Evolutionary conservation across 2,113 vertebrate genomes (phyloP), one percentile per base, ranked within the genome.

Genomic region (Takifugu bimaculatus): DNA sequence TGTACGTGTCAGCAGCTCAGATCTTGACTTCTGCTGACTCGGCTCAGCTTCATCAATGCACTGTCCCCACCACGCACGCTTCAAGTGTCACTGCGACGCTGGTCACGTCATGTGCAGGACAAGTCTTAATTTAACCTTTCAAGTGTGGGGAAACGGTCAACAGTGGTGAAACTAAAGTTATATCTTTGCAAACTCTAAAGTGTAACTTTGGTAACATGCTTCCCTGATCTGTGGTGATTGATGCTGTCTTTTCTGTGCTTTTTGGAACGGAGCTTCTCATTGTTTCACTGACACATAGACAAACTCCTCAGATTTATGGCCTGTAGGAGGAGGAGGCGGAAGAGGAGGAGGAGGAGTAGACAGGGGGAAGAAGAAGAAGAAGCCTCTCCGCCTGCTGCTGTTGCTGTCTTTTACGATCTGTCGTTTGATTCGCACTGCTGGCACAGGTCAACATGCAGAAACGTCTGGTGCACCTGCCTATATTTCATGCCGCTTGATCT

Each of bases 331-430:
- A 50, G 48, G 48, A 50, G 35, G 7, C 7, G 35, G 9, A 20
- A 2, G 2, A 26, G 65, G 68, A 42, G 42, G 35, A 39, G 47
- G 44, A 13, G 26, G 47, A 32, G 26, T 5, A 59, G 13, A 25
- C 39, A 48, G 27, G 6, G 20, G 6, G 53, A 20, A 10, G 35
- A 42, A n/a, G 6, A 26, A 12, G 57, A 70, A 45, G 15, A 62
- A 15, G 47, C 57, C 54, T 57, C 54, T 35, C 60, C 53, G 71
- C 25, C 43, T 61, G 53, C 10, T 57, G 54, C 47, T 66, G 20
- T 20, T 20, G 20, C 50, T 54, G 52, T 50, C 27, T 26, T 13
- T 47, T 49, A 32, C 26, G 13, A 63, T 65, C 14, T 57, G 57
- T 27, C 48, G 51, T 49, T 39, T 54, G 7, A 53, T 53, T 64